Evolutionary conservation across 1,140 invertebrate genomes (phyloP).

Genomic region (Dryas iulia): DNA sequence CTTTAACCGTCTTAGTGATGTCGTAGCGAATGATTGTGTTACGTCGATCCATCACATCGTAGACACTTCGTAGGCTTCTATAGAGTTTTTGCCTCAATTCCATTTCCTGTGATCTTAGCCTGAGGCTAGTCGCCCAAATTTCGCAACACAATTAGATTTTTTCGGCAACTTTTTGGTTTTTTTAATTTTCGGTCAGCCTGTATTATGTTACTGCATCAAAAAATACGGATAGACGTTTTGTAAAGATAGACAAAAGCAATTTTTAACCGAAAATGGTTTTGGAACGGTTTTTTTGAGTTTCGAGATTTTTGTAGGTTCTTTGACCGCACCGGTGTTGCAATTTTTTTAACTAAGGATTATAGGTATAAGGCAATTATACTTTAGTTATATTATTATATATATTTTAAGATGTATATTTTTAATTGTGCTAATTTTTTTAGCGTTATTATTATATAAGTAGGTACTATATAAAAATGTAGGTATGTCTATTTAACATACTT

Average conservation of each 20-base stretch:
- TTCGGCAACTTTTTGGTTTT: constrained; percentile 52
- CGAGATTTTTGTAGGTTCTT: constrained; percentile 34
- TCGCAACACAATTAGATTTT: constrained; percentile 71
- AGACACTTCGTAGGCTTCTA: constrained; percentile 62
- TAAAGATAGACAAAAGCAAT: constrained; percentile 44
- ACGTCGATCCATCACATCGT: constrained; percentile 70
- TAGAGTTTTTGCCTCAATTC: constrained; percentile 61
- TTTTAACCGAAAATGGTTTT: constrained; percentile 43
- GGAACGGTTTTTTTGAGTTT: constrained; percentile 22
- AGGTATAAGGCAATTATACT: neutral
- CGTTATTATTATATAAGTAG: no score
- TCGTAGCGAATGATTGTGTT: constrained; percentile 69
- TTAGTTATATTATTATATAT: no score
- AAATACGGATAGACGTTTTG: constrained; percentile 38
- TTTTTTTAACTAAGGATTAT: neutral
- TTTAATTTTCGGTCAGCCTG: constrained; percentile 68
- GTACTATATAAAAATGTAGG: no score
- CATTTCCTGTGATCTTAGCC: constrained; percentile 67
- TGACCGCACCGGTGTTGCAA: constrained; percentile 30
- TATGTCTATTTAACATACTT: no score
- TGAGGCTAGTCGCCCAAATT: constrained; percentile 55
- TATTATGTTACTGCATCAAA: constrained; percentile 58
- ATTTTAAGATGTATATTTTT: neutral
- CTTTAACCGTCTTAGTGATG: constrained; percentile 58
- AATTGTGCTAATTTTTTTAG: no score